Evolutionary conservation across 2,797 vertebrate species (phyloP).

Genomic region (Gallinago solitaria): DNA sequence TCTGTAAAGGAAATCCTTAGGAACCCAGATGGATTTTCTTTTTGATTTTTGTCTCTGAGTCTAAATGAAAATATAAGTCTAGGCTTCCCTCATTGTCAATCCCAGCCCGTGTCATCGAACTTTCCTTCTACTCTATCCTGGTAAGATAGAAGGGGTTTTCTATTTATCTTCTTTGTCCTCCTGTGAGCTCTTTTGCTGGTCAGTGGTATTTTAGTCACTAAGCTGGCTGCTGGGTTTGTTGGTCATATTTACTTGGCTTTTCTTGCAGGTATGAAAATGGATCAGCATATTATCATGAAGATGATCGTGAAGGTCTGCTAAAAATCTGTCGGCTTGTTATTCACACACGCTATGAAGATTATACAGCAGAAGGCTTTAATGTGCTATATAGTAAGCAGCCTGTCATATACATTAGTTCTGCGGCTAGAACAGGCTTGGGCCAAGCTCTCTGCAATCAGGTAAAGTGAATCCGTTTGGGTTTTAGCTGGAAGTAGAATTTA

Average conservation of each 20-base stretch:
- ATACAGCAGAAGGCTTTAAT: conserved; percentile 87
- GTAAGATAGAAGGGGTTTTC: not conserved
- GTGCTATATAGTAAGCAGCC: conserved; percentile 85
- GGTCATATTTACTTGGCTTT: not conserved
- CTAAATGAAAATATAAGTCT: not conserved
- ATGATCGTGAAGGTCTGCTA: conserved; percentile 91
- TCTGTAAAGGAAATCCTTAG: not conserved
- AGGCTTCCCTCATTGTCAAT: not conserved
- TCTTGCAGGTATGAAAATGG: conserved; percentile 91
- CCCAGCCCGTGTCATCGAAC: not conserved
- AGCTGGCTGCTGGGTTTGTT: not conserved
- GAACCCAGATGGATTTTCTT: not conserved
- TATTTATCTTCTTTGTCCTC: not conserved
- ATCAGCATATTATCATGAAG: conserved; percentile 94
- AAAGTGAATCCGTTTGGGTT: not conserved
- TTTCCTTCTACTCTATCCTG: not conserved
- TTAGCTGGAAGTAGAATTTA: not conserved
- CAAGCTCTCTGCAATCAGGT: conserved; percentile 95
- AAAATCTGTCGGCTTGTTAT: conserved; percentile 92
- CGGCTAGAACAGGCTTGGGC: conserved; percentile 89
- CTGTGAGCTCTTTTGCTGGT: not conserved
- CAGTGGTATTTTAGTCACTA: not conserved
- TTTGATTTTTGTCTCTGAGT: not conserved
- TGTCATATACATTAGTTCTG: conserved; percentile 92
- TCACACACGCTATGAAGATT: conserved; percentile 92